Evolutionary conservation across 2,888 invertebrate species (phyloP), one percentile per base, ranked within the genome.

Genomic region (Linhomoeus sp.): DNA sequence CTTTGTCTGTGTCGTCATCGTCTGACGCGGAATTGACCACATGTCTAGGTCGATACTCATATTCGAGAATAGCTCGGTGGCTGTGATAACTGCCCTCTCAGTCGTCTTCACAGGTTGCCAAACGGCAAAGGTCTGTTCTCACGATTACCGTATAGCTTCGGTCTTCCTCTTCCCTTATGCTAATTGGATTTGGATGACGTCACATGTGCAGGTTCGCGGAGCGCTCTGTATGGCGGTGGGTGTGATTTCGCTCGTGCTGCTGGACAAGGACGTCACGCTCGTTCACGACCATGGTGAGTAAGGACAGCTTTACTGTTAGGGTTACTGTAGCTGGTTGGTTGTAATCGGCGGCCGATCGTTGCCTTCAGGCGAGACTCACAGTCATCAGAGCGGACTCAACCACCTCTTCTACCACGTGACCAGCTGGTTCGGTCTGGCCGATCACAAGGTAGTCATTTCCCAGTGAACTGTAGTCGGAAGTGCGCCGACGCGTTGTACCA

Each of bases 21-120:
- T 69, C 73, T 62, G 73, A 73, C 55, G 68, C 68, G 56, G 73
- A 73, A 60, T 65, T 67, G 46, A 60, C 48, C 43, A n/a, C n/a
- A 55, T 48, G 46, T 53, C 61, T 50, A 56, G 57, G 46, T 59
- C 66, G 60, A 53, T 72, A 37, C 58, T 73, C 24, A 57, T 73
- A 41, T 72, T 66, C 56, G 72, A 73, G 53, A 70, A 73, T 51
- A 68, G 66, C 55, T 67, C 71, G 45, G 51, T 69, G 26, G 67
- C 72, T 1, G 58, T 72, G 2, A 57, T 72, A 39, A 65, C 70
- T 17, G 70, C 66, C 20, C 61, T 69, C 22, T 59, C 64, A 50
- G 67, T 71, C n/a, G 52, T 73, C n/a, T 67, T 72, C 53, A 60
- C n/a, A n/a, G n/a, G n/a, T n/a, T n/a, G n/a, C n/a, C n/a, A n/a